These are phyloP conservation scores for Cotesia vestalis DNA, from an alignment of 1,140 invertebrate species.

Conservation along the genomic window DNA sequence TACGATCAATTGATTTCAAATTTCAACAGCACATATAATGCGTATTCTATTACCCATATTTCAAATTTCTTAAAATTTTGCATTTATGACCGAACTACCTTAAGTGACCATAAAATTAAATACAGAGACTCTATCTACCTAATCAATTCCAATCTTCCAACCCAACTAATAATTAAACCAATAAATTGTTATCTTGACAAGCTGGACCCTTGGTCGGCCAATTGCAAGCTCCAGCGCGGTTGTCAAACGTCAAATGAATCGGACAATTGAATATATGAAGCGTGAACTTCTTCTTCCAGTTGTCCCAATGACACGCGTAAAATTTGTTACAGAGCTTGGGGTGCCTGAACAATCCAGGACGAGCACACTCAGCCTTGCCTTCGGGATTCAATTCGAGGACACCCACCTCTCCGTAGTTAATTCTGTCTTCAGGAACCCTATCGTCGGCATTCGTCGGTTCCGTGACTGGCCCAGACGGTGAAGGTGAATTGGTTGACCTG, in stretches of 20 bases:
- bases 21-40: too few relatives aligned
- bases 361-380: constrained; percentile 75
- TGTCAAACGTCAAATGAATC: constrained; percentile 81
- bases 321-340: constrained; percentile 86
- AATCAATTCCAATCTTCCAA: neutral
- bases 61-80: too few relatives aligned
- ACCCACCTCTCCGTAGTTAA: constrained; percentile 64
- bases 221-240: constrained; percentile 79
- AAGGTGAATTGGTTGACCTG: neutral
- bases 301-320: constrained; percentile 86
- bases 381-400: constrained; percentile 68
- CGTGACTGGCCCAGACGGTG: constrained; percentile 1
- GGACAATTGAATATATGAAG: constrained; percentile 84
- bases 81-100: too few relatives aligned
- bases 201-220: constrained; percentile 84
- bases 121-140: neutral
- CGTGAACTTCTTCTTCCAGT: constrained; percentile 80
- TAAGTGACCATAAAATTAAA: too few relatives aligned
- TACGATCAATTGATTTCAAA: too few relatives aligned
- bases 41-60: too few relatives aligned
- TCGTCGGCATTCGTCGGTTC: neutral
- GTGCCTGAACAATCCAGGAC: constrained; percentile 83
- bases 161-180: constrained; percentile 61
- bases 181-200: constrained; percentile 76
- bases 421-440: constrained; percentile 63